Percentiles rank a stretch among this genome's conserved stretches.
Conservation (phyloP, 2,113 vertebrate genomes). For the Prolemur simus region DNA sequence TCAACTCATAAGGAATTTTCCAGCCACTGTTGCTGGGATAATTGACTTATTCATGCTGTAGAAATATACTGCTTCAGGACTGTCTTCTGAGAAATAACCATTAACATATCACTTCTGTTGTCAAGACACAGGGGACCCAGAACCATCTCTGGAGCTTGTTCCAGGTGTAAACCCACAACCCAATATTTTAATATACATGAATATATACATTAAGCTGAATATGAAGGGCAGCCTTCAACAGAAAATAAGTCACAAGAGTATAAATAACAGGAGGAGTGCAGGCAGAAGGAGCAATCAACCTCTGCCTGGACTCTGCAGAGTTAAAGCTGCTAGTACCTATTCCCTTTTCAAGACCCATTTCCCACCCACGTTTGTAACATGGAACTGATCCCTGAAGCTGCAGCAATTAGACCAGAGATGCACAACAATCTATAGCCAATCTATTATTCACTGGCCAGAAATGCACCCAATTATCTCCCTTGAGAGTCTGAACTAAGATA, state of each 20-base stretch:
- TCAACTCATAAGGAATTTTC: constrained; percentile 21
- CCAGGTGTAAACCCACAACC: constrained; percentile 11
- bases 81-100: constrained; percentile 19
- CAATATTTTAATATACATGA: constrained; percentile 23
- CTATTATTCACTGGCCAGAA: background rate
- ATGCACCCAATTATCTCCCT: background rate
- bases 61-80: background rate
- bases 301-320: background rate
- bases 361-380: background rate
- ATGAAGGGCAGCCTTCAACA: background rate
- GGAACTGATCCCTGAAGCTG: background rate
- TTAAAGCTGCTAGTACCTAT: background rate
- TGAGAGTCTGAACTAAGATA: constrained; percentile 28
- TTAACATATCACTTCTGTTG: background rate
- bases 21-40: background rate
- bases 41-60: background rate
- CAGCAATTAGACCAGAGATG: background rate
- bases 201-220: background rate
- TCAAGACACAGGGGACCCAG: background rate
- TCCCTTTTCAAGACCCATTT: background rate
- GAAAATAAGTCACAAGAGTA: constrained; percentile 20
- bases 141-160: background rate
- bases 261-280: background rate
- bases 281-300: background rate
- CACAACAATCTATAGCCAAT: background rate